Conservation (phyloP, 2,888 invertebrate genomes). For the Trachelus iudaicus region DNA sequence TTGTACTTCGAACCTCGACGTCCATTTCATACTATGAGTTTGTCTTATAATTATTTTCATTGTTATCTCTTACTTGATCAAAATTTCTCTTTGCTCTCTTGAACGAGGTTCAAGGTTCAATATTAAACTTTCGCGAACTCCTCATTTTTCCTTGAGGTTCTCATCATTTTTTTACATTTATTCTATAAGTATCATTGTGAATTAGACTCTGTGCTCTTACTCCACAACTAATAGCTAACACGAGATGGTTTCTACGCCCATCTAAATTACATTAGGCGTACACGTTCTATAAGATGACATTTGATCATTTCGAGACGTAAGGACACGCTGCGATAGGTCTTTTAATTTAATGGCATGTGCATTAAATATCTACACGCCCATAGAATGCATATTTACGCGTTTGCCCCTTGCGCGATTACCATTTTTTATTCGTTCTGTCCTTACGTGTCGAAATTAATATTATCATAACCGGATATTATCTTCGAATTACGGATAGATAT, state of each 20-base stretch:
- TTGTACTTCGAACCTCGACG: background rate
- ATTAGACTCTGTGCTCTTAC: background rate
- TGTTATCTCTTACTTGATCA: background rate
- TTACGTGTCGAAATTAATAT: constrained; percentile 18
- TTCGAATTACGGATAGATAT: constrained; percentile 56
- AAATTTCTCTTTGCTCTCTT: background rate
- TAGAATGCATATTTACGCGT: constrained; percentile 1
- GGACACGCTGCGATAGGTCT: background rate
- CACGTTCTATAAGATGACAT: background rate
- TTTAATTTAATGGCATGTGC: background rate
- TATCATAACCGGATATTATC: constrained; percentile 23
- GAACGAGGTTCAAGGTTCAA: background rate
- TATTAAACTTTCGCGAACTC: background rate
- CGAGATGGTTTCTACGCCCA: background rate
- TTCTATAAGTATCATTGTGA: background rate
- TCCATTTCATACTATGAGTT: background rate
- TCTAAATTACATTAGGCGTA: background rate
- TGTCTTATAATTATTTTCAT: background rate
- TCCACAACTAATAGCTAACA: background rate
- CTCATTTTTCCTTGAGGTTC: background rate
- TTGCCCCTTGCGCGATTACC: constrained; percentile 27
- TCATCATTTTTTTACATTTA: background rate
- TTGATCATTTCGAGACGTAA: background rate
- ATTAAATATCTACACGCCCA: background rate
- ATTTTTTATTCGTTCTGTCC: constrained; percentile 28